These are phyloP conservation scores for Ornithoptera priamus DNA, from an alignment of 2,888 invertebrate genomes.

Conservation along the genomic window DNA sequence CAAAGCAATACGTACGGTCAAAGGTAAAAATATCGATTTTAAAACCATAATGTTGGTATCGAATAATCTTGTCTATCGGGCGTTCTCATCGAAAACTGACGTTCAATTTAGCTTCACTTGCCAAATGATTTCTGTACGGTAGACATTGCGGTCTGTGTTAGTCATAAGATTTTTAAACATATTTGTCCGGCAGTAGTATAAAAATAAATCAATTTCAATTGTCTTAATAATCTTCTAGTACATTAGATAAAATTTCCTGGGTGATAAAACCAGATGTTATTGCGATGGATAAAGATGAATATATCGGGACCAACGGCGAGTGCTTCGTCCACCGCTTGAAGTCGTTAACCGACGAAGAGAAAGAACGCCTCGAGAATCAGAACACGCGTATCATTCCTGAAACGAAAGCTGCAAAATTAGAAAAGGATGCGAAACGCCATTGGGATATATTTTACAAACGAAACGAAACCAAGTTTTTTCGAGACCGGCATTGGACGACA, in stretches of 20 bases:
- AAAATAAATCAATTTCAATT: neutral
- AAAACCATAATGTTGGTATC: no score
- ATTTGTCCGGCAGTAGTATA: neutral
- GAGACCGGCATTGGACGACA: constrained; percentile 97
- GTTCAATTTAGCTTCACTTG: no score
- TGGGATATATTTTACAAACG: constrained; percentile 99
- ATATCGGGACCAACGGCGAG: constrained; percentile 46
- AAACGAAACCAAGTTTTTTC: constrained; percentile 95
- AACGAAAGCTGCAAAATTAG: constrained; percentile 87
- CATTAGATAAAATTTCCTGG: neutral
- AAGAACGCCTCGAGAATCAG: constrained; percentile 82
- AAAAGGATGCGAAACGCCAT: constrained; percentile 90
- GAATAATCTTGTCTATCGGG: no score
- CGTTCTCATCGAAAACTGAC: no score
- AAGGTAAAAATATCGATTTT: no score
- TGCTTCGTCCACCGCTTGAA: constrained; percentile 69
- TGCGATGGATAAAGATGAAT: constrained; percentile 56
- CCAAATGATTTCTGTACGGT: no score
- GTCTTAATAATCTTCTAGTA: neutral
- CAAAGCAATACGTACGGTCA: no score
- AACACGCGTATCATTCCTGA: constrained; percentile 80
- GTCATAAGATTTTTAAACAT: no score
- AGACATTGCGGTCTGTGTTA: no score
- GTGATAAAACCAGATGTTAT: neutral
- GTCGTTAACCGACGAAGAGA: constrained; percentile 81